A percentile compares a stretch with the other conserved stretches of the same genome.
These are phyloP conservation scores for Pseudopodoces humilis DNA, from an alignment of 2,113 vertebrate species.

Conservation along the genomic window DNA sequence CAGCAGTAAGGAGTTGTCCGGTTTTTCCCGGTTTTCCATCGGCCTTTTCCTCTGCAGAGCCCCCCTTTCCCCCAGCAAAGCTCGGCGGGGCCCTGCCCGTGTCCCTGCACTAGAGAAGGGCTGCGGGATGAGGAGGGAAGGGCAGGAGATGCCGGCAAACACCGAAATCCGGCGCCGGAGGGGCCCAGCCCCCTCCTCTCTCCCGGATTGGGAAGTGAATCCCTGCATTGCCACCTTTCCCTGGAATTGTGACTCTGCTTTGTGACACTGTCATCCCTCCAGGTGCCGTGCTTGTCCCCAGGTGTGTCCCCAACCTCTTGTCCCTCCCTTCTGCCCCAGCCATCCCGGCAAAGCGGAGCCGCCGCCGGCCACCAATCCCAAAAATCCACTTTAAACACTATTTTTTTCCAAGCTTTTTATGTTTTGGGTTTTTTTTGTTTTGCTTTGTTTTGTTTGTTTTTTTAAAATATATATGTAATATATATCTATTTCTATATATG, in stretches of 20 bases:
- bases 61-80: background rate
- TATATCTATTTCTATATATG: conserved; percentile 41
- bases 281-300: background rate
- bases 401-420: conserved; percentile 45
- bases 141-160: background rate
- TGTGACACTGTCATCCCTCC: background rate
- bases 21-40: background rate
- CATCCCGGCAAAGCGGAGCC: background rate
- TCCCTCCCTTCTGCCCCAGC: background rate
- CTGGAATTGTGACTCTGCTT: background rate
- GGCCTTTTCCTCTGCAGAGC: background rate
- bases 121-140: no score
- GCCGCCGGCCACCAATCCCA: background rate
- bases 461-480: conserved; percentile 20
- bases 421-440: background rate
- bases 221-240: fast-evolving
- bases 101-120: background rate
- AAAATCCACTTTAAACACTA: conserved; percentile 53
- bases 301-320: background rate
- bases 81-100: conserved; percentile 25
- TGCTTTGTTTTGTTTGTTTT: background rate
- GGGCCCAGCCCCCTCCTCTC: fast-evolving
- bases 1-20: conserved; percentile 38
- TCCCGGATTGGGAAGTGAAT: fast-evolving
- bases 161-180: background rate